phyloP scores from a whole-genome alignment of 2,888 invertebrate species.

The Candidula unifasciata region DNA sequence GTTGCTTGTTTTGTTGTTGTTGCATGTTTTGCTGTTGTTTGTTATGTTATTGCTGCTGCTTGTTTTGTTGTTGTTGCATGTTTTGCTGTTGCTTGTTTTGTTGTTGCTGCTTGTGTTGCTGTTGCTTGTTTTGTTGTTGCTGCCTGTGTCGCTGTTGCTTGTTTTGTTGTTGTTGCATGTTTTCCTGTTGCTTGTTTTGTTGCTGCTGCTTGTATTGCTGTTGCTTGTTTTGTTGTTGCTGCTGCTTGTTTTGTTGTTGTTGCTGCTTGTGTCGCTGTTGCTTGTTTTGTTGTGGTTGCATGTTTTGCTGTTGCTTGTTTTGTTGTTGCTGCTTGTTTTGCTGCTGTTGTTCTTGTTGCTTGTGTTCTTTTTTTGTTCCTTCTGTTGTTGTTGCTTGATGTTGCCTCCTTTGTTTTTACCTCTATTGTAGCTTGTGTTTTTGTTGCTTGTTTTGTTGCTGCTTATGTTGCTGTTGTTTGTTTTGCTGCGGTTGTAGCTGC shows the following conservation, averaged over 20 bases:
- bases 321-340: no score
- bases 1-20: not conserved
- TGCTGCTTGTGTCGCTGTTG: not conserved
- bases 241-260: not conserved
- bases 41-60: not conserved
- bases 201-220: not conserved
- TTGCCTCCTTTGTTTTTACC: no score
- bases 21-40: not conserved
- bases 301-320: not conserved
- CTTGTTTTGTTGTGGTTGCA: not conserved
- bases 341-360: not conserved
- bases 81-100: no score
- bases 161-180: no score
- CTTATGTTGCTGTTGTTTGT: no score
- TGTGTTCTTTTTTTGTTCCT: not conserved
- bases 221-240: not conserved
- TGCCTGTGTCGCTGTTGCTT: no score
- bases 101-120: no score
- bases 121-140: no score
- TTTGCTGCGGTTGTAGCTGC: no score
- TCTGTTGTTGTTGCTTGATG: not conserved
- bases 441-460: no score
- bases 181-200: not conserved
- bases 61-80: not conserved
- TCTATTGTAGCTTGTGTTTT: no score